Conservation (phyloP, 2,888 invertebrate species). For the Cancer borealis region DNA sequence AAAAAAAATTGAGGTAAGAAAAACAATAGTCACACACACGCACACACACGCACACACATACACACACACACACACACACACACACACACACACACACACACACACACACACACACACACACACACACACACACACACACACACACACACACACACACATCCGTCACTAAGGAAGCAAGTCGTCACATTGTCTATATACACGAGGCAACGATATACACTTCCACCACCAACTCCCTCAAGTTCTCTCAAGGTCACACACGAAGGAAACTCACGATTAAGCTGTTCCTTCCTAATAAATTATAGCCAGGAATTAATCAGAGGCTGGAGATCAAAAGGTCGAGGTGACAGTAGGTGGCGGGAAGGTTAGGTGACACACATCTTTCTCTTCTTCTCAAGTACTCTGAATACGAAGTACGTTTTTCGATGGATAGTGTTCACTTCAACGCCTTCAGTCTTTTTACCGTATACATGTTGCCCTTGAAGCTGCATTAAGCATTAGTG, state of each 20-base stretch:
- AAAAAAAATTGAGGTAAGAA: neutral
- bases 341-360: neutral
- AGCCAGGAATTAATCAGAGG: neutral
- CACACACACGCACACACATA: conserved; percentile 30
- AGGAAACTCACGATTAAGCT: neutral
- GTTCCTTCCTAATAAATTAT: neutral
- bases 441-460: neutral
- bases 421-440: neutral
- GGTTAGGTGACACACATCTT: neutral
- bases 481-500: neutral
- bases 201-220: neutral
- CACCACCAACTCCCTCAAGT: neutral
- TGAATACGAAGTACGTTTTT: neutral
- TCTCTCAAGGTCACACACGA: neutral
- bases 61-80: conserved; percentile 52
- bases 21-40: neutral
- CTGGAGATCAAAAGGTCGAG: neutral
- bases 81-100: conserved; percentile 55
- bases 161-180: neutral
- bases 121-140: conserved; percentile 10
- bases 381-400: neutral
- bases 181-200: neutral
- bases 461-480: neutral
- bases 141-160: conserved; percentile 8
- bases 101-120: conserved; percentile 48